Percentiles rank a stretch among this genome's conserved stretches.
Evolutionary conservation across 2,113 vertebrate species (phyloP).

Genomic region (Rattus norvegicus): DNA sequence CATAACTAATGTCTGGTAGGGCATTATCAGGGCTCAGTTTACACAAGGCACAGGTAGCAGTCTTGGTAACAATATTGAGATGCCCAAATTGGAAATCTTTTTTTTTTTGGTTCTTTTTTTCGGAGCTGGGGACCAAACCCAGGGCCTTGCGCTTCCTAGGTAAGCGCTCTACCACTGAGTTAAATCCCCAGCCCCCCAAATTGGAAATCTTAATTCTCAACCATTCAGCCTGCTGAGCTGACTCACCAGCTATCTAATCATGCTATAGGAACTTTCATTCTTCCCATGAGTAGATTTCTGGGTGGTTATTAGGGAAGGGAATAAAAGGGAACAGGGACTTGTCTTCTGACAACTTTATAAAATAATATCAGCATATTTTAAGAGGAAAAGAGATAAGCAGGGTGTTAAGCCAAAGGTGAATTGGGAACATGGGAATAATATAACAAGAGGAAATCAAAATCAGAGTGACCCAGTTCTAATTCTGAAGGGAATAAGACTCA

Average conservation of each 20-base stretch:
- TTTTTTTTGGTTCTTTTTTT: no score
- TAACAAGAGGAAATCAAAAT: conserved; percentile 13
- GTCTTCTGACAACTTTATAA: neutral
- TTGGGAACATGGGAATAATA: neutral
- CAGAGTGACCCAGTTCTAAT: conserved; percentile 48
- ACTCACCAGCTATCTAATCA: neutral
- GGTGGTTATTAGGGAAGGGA: conserved; percentile 20
- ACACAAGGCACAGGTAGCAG: neutral
- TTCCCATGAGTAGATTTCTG: neutral
- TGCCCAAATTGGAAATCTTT: neutral
- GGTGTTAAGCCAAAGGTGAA: conserved; percentile 59
- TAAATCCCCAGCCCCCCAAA: no score
- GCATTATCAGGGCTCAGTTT: neutral
- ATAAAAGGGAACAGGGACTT: conserved; percentile 18
- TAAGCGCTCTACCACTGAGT: no score
- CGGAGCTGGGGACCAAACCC: no score
- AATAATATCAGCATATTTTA: conserved; percentile 35
- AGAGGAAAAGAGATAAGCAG: neutral
- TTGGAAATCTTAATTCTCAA: neutral
- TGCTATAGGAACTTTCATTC: neutral
- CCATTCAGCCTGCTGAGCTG: neutral
- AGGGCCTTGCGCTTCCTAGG: no score
- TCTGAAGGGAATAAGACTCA: conserved; percentile 14
- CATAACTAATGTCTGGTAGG: no score
- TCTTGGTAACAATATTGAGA: neutral